Base-by-base conservation (phyloP, 2,888 invertebrate genomes). In the Fragum whitleyi region DNA sequence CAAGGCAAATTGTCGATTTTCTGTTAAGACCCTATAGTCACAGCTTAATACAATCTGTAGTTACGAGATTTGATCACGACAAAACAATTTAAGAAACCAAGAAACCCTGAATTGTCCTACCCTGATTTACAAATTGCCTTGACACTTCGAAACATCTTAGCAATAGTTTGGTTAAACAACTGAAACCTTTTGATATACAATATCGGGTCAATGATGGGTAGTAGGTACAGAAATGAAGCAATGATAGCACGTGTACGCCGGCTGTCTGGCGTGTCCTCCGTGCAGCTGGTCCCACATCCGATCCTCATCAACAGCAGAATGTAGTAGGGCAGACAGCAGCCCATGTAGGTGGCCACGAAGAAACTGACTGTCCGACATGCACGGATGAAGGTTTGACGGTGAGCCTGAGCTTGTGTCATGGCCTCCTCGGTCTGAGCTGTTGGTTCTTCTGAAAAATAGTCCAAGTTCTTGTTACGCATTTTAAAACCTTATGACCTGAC, bases 201-300 rank as follows among this genome's bases (percentile, higher is more conserved):
- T 28, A 80, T 76, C 16, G 80, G 80, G 47, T 80, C 80, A 6
- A 80, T 53, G 21, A 80, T 76, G 0, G 80, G 80, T 1, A 80
- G 69, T 23, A 72, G 42, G 29, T 80, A 80, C 5, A 76, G 61
- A 11, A 51, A 47, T n/a, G 62, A 39, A 3, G 80, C 72, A 5
- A 76, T 68, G 11, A 76, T 19, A 6, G 65, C 57, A 19, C 76
- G 71, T 7, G 79, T 69, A 19, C 36, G 59, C 7, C 79, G 55
- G 11, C 39, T 23, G n/a, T 76, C 70, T 0, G 59, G 36, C 6
- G 79, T 69, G 28, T 82, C 82, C 28, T 73, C 62, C 9, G 39
- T 69, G 23, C 76, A 71, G 19, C 11, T 19, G 14, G 39, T 21
- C 0, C 67, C 55, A 65, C 74, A 79, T 1, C 70, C 74, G 28